Percentiles rank a stretch among this genome's conserved stretches.
Conservation (phyloP, 2,113 vertebrate species). For the Bubo bubo region DNA sequence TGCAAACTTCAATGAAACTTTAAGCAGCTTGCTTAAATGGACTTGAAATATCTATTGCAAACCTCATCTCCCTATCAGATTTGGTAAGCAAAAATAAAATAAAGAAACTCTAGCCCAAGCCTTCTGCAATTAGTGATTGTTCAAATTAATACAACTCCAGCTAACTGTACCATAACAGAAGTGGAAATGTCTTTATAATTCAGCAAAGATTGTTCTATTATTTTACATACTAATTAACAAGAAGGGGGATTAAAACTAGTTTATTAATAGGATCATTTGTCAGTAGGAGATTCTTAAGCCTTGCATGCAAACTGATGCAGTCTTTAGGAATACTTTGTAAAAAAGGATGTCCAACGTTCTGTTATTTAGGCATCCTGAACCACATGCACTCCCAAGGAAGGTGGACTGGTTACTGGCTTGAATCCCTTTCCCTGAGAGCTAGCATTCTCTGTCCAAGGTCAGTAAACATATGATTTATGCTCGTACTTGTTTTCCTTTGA, state of each 20-base stretch:
- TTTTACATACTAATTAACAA: not conserved
- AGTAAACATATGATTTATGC: not conserved
- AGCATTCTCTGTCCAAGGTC: not conserved
- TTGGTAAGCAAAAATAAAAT: not conserved
- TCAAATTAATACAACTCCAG: not conserved
- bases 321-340: not conserved
- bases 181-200: not conserved
- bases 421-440: not conserved
- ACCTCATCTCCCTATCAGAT: not conserved
- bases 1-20: not conserved
- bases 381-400: not conserved
- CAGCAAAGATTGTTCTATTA: not conserved
- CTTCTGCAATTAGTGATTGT: not conserved
- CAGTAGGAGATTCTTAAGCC: not conserved
- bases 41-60: not conserved
- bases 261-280: not conserved
- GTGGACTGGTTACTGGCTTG: not conserved
- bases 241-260: not conserved
- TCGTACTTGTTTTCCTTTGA: not conserved
- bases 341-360: not conserved
- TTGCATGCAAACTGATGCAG: not conserved
- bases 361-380: not conserved
- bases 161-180: not conserved
- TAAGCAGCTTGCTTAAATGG: not conserved
- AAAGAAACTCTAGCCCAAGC: not conserved